These are phyloP conservation scores for Camelus bactrianus DNA, from an alignment of 2,113 vertebrate genomes.

Conservation along the genomic window DNA sequence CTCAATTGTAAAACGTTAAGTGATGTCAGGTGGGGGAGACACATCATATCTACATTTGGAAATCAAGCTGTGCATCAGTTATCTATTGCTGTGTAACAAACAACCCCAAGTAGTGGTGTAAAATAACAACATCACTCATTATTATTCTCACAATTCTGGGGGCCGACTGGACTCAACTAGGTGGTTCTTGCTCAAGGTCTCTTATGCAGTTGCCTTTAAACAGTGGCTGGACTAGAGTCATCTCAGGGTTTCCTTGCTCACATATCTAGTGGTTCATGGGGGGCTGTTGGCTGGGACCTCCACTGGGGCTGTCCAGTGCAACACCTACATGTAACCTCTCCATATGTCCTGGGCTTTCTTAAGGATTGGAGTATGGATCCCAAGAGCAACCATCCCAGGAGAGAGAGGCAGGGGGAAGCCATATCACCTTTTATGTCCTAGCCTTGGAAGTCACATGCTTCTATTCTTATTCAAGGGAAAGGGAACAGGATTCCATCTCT, in stretches of 20 bases:
- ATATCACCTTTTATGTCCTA: background rate
- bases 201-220: background rate
- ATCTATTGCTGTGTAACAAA: background rate
- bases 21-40: background rate
- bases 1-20: background rate
- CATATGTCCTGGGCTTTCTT: background rate
- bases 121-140: background rate
- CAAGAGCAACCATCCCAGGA: background rate
- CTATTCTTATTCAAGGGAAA: background rate
- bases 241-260: background rate
- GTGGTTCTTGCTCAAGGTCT: background rate
- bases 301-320: background rate
- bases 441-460: background rate
- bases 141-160: background rate
- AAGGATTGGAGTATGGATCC: background rate
- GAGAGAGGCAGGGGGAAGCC: background rate
- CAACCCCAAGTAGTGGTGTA: background rate
- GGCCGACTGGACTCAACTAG: background rate
- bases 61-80: background rate
- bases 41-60: background rate
- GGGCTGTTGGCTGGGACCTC: background rate
- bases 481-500: background rate
- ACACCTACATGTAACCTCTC: background rate
- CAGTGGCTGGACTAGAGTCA: background rate
- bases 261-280: background rate